Evolutionary conservation across 1,140 invertebrate species (phyloP).

Genomic region (Diploscapter pachys): DNA sequence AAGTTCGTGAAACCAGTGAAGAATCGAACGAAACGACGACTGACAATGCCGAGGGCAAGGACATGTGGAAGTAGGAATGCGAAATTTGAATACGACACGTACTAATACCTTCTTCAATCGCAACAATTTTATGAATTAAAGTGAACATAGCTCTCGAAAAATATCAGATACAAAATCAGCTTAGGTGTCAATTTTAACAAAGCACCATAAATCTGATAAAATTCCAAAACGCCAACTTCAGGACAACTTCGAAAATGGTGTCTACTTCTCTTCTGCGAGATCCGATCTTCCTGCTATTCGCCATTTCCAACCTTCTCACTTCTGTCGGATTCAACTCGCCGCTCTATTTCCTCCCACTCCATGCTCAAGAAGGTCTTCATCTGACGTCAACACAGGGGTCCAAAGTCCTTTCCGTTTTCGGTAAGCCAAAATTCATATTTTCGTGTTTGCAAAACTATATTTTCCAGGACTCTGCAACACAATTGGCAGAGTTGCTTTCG

Average conservation of each 20-base stretch:
- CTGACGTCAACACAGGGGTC: conserved; percentile 74
- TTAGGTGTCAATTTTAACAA: no score
- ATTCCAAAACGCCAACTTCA: conserved; percentile 6
- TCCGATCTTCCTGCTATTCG: conserved; percentile 82
- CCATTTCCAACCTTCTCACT: conserved; percentile 87
- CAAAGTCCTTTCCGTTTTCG: conserved; percentile 86
- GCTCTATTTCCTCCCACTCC: conserved; percentile 71
- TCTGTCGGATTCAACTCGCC: conserved; percentile 94
- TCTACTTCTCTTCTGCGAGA: conserved; percentile 79
- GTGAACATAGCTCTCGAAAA: no score
- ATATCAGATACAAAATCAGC: no score
- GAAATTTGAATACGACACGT: no score
- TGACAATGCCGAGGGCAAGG: conserved; percentile 31
- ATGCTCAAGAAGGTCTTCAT: conserved; percentile 57
- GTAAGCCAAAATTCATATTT: conserved; percentile 66
- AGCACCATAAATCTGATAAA: no score
- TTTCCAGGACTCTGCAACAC: conserved; percentile 81
- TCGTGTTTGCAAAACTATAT: conserved; percentile 8
- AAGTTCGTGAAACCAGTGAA: conserved; percentile 35
- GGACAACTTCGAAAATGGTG: conserved; percentile 74
- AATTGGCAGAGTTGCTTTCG: conserved; percentile 69
- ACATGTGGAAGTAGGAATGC: conserved; percentile 24
- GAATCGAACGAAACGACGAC: conserved; percentile 17
- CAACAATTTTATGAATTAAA: no score
- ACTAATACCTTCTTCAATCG: no score